phyloP scores from a whole-genome alignment of 2,113 vertebrate species.

The Paedocypris sp. region DNA sequence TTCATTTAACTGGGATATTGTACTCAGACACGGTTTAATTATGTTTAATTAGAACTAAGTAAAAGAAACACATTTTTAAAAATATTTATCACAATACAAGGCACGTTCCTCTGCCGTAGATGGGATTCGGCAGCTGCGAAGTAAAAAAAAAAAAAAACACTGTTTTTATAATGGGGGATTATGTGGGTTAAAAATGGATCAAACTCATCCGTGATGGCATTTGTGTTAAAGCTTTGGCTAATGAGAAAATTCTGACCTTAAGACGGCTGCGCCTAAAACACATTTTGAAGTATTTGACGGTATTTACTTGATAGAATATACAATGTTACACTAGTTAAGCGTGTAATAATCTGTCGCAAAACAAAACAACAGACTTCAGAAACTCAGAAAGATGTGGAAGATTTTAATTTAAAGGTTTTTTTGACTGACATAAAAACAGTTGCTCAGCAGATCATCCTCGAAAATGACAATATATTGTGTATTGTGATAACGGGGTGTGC shows the following conservation, averaged over 20 bases:
- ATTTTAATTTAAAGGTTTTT: too few species aligned
- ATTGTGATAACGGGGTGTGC: too few species aligned
- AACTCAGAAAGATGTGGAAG: too few species aligned
- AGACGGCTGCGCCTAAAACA: not conserved
- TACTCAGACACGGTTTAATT: too few species aligned
- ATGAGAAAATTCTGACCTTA: constrained; percentile 15
- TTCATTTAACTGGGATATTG: too few species aligned
- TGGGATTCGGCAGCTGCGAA: constrained; percentile 13
- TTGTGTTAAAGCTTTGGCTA: constrained; percentile 24
- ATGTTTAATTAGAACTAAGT: too few species aligned
- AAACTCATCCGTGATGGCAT: constrained; percentile 14
- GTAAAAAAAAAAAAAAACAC: constrained; percentile 23
- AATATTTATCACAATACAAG: not conserved
- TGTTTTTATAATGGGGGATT: constrained; percentile 21
- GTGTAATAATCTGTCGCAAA: not conserved
- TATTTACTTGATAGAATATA: not conserved
- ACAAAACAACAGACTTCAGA: not conserved
- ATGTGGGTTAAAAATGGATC: constrained; percentile 20
- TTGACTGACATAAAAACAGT: too few species aligned
- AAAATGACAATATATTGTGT: too few species aligned
- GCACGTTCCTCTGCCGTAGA: not conserved
- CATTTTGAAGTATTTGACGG: not conserved
- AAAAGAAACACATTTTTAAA: not conserved
- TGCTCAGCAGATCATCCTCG: too few species aligned
- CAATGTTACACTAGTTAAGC: not conserved